These are phyloP conservation scores for Melanostoma mellinum DNA, from an alignment of 2,888 invertebrate genomes.

Conservation along the genomic window DNA sequence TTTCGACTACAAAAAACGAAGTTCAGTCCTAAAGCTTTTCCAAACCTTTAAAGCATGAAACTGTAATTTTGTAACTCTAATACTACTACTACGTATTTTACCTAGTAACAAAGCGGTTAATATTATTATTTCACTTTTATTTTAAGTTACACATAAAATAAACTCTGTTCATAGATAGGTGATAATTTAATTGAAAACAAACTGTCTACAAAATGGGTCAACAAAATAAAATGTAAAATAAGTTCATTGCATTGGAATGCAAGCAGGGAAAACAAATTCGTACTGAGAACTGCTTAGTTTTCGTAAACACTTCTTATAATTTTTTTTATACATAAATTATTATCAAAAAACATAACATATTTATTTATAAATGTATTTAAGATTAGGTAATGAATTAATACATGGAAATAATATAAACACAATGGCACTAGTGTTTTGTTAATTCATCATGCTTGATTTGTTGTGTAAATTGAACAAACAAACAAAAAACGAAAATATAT, in stretches of 20 bases:
- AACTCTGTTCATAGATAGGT: constrained; percentile 59
- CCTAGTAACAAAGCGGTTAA: constrained; percentile 35
- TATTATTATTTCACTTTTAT: constrained; percentile 16
- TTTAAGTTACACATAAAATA: constrained; percentile 6
- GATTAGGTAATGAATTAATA: constrained; percentile 11
- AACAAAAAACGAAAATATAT: background rate
- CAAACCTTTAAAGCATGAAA: constrained; percentile 14
- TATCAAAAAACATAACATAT: constrained; percentile 21
- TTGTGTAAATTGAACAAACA: constrained; percentile 19
- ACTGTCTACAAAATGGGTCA: constrained; percentile 21
- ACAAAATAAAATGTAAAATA: constrained; percentile 34
- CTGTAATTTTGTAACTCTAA: constrained; percentile 24
- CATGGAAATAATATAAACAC: background rate
- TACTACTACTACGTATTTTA: constrained; percentile 34
- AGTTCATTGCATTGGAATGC: constrained; percentile 11
- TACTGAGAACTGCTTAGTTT: constrained; percentile 21
- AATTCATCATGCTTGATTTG: constrained; percentile 21
- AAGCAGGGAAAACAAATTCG: constrained; percentile 19
- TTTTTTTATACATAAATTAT: constrained; percentile 3
- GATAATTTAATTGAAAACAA: constrained; percentile 42
- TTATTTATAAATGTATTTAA: constrained; percentile 42
- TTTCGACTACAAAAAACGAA: too few relatives aligned
- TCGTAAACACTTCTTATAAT: constrained; percentile 12
- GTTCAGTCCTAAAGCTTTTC: background rate
- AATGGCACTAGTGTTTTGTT: constrained; percentile 7